Evolutionary conservation across 2,797 vertebrate species (phyloP).

Genomic region (Peromyscus aztecus): DNA sequence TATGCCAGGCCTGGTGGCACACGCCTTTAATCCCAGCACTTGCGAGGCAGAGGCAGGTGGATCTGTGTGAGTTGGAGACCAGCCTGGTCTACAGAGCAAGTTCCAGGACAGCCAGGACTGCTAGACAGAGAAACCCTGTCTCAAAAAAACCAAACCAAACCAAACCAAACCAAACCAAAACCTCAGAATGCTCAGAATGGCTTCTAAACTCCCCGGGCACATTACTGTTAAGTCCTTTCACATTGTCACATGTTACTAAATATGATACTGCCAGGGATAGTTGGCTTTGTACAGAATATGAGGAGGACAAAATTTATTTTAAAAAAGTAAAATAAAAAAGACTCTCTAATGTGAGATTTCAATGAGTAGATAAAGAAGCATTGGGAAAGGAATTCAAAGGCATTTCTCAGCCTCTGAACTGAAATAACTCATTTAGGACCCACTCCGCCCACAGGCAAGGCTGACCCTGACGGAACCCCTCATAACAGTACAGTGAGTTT

Average conservation of each 20-base stretch:
- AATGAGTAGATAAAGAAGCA: conserved; percentile 59
- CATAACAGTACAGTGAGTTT: conserved; percentile 62
- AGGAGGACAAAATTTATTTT: background rate
- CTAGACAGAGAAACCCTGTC: background rate
- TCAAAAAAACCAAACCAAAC: too few species aligned
- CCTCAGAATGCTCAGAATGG: background rate
- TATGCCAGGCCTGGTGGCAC: background rate
- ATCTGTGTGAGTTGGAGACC: background rate
- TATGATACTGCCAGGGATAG: background rate
- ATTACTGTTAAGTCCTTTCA: background rate
- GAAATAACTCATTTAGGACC: conserved; percentile 61
- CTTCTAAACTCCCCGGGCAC: background rate
- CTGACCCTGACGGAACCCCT: conserved; percentile 59
- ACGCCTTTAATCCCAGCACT: background rate
- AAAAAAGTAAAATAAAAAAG: background rate
- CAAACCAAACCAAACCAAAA: background rate
- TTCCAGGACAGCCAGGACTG: background rate
- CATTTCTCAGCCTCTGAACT: conserved; percentile 65
- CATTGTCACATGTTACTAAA: background rate
- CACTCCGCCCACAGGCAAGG: background rate
- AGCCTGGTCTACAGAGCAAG: background rate
- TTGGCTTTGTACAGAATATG: conserved; percentile 44
- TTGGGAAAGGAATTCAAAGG: conserved; percentile 67
- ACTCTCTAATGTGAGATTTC: conserved; percentile 47
- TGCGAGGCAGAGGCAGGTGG: background rate